A percentile compares a stretch with the other conserved stretches of the same genome.
Conservation (phyloP, 2,797 vertebrate genomes). For the Enteromius treurensis region DNA sequence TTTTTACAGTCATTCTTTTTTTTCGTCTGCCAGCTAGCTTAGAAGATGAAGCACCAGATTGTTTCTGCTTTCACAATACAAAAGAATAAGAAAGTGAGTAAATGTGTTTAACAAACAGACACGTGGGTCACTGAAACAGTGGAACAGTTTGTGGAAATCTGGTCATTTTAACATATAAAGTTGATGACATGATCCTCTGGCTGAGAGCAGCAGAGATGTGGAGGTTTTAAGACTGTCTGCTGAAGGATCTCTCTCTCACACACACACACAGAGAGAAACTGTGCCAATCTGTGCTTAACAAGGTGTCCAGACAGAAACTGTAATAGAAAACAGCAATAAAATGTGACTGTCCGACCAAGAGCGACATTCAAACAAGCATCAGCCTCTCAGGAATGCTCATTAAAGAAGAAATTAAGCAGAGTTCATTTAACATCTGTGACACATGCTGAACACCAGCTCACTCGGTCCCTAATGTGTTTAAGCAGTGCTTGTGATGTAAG, state of each 20-base stretch:
- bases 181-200: conserved; percentile 56
- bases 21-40: neutral
- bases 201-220: conserved; percentile 43
- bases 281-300: conserved; percentile 47
- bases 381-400: conserved; percentile 47
- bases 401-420: conserved; percentile 49
- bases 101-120: conserved; percentile 36
- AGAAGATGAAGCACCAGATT: conserved; percentile 15
- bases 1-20: neutral
- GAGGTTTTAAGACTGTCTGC: conserved; percentile 50
- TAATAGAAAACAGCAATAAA: conserved; percentile 57
- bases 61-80: conserved; percentile 4
- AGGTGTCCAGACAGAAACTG: conserved; percentile 58
- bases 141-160: conserved; percentile 24
- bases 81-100: neutral
- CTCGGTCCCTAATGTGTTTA: neutral
- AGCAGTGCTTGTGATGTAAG: neutral
- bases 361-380: conserved; percentile 32
- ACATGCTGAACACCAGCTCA: neutral
- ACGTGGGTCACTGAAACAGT: conserved; percentile 8
- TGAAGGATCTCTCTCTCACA: conserved; percentile 25
- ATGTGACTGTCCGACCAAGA: conserved; percentile 33
- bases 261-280: conserved; percentile 23
- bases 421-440: conserved; percentile 30
- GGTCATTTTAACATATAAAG: conserved; percentile 51